Percentiles rank a stretch among this genome's conserved stretches.
Evolutionary conservation across 2,888 invertebrate genomes (phyloP).

Genomic region (Tineola bisselliella): DNA sequence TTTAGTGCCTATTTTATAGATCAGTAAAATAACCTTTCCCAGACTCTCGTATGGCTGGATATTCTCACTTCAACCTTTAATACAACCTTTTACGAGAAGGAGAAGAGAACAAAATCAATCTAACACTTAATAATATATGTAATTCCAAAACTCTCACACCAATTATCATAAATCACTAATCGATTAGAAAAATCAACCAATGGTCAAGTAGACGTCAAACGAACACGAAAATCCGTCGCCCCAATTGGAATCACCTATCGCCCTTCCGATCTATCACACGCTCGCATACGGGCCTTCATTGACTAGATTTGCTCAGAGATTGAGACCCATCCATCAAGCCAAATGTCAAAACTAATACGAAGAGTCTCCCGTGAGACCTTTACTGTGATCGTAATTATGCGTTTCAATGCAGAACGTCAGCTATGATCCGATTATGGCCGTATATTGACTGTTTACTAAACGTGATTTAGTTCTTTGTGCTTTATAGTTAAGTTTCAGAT

Average conservation of each 20-base stretch:
- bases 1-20: slow-evolving; percentile 6
- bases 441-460: neutral
- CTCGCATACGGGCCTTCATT: slow-evolving; percentile 51
- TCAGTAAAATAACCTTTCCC: slow-evolving; percentile 1
- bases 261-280: slow-evolving; percentile 31
- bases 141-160: neutral
- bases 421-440: neutral
- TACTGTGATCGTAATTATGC: slow-evolving; percentile 53
- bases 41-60: neutral
- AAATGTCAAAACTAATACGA: slow-evolving; percentile 67
- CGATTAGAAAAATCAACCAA: slow-evolving; percentile 34
- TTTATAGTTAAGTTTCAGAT: neutral
- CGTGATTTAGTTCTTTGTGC: neutral
- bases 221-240: slow-evolving; percentile 35
- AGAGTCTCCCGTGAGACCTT: slow-evolving; percentile 58
- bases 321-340: slow-evolving; percentile 64
- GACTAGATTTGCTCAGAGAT: slow-evolving; percentile 57
- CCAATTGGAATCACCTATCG: slow-evolving; percentile 55
- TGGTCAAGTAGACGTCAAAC: slow-evolving; percentile 46
- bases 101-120: too few relatives aligned
- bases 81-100: too few relatives aligned
- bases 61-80: neutral
- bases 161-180: neutral
- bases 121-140: too few relatives aligned
- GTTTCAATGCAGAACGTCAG: slow-evolving; percentile 41